Conservation (phyloP, 1,140 invertebrate genomes). For the Coenobita brevimanus region DNA sequence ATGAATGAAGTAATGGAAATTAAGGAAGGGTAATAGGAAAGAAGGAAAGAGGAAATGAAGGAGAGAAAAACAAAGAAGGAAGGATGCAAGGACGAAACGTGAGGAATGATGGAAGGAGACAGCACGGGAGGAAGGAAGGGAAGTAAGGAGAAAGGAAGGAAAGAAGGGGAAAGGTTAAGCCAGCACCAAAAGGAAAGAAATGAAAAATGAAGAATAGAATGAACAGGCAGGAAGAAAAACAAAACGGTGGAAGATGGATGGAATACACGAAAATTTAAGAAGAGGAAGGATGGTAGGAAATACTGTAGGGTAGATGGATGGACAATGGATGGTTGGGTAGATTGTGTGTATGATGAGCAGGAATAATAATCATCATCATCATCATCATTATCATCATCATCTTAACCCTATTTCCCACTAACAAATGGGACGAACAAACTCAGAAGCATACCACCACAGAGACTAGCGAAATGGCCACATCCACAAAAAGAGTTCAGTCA, state of each 20-base stretch:
- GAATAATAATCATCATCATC: too few relatives aligned
- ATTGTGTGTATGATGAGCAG: too few relatives aligned
- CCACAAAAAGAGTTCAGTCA: too few relatives aligned
- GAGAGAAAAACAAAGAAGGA: too few relatives aligned
- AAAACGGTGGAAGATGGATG: neutral
- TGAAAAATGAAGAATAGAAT: too few relatives aligned
- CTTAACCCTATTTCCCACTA: too few relatives aligned
- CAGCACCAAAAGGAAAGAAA: slow-evolving; percentile 2
- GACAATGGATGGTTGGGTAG: too few relatives aligned
- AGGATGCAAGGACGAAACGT: neutral
- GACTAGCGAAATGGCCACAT: too few relatives aligned
- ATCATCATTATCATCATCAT: too few relatives aligned
- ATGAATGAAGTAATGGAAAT: neutral
- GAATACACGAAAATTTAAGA: neutral
- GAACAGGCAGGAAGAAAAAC: neutral
- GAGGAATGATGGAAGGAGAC: neutral
- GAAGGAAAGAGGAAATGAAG: neutral
- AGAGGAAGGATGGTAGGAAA: neutral
- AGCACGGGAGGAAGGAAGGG: neutral
- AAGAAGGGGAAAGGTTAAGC: slow-evolving; percentile 5
- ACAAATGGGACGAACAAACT: too few relatives aligned
- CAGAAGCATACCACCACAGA: too few relatives aligned
- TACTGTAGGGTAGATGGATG: neutral
- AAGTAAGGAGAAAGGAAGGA: neutral
- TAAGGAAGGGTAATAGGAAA: neutral